These are phyloP conservation scores for Caenorhabditis tropicalis DNA, from an alignment of 1,140 invertebrate species.

Conservation along the genomic window DNA sequence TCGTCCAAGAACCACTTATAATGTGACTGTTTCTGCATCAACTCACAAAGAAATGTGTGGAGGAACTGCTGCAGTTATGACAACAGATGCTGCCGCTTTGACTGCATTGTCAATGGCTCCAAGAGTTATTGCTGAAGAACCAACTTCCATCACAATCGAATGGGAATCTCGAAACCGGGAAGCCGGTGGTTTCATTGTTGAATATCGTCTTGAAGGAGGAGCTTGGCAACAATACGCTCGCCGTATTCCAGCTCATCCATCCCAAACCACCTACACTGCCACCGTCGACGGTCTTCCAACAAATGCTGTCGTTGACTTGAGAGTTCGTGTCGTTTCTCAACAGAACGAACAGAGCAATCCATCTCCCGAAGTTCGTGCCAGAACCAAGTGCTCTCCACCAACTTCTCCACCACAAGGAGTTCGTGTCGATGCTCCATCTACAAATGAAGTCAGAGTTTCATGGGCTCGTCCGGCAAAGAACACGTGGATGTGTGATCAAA, in stretches of 20 bases:
- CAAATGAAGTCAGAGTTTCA: conserved; percentile 69
- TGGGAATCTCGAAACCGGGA: conserved; percentile 64
- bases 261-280: conserved; percentile 63
- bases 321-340: conserved; percentile 63
- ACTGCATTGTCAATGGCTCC: conserved; percentile 61
- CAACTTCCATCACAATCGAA: conserved; percentile 67
- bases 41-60: conserved; percentile 60
- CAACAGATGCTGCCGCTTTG: conserved; percentile 66
- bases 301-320: conserved; percentile 67
- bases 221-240: conserved; percentile 66
- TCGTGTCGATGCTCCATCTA: conserved; percentile 67
- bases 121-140: conserved; percentile 67
- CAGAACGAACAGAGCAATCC: conserved; percentile 68
- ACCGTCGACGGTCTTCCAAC: conserved; percentile 69
- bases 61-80: conserved; percentile 65
- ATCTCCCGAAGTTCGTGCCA: conserved; percentile 69
- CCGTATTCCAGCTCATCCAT: conserved; percentile 65
- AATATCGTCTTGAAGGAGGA: conserved; percentile 68
- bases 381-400: conserved; percentile 71
- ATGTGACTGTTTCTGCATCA: conserved; percentile 69
- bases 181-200: conserved; percentile 68
- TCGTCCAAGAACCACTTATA: conserved; percentile 64
- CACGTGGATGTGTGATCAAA: conserved; percentile 69
- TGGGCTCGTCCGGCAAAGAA: conserved; percentile 69
- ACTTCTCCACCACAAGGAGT: conserved; percentile 67